A percentile compares a stretch with the other conserved stretches of the same genome.
phyloP scores from a whole-genome alignment of 2,888 invertebrate species.

The Tubulanus polymorphus region DNA sequence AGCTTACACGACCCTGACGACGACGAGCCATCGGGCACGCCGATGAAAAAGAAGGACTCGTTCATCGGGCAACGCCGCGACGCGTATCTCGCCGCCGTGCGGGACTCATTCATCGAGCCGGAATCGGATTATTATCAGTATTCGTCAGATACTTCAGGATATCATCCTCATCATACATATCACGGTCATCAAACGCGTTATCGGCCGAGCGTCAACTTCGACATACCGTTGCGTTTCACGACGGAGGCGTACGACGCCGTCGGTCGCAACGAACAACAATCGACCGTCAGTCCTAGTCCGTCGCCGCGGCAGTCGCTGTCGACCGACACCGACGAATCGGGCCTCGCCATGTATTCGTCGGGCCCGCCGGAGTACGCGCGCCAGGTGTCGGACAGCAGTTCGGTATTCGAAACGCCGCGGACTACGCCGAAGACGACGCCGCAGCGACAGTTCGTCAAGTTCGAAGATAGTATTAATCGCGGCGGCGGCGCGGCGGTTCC shows the following conservation, averaged over 20 bases:
- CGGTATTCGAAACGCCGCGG: constrained; percentile 36
- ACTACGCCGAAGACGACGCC: constrained; percentile 26
- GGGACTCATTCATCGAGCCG: constrained; percentile 46
- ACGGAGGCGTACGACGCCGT: not conserved
- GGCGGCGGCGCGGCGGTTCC: constrained; percentile 22
- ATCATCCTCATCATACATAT: constrained; percentile 73
- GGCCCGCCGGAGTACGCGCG: constrained; percentile 31
- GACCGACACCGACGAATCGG: constrained; percentile 11
- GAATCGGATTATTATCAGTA: constrained; percentile 33
- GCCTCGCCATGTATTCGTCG: constrained; percentile 22
- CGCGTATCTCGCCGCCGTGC: constrained; percentile 47
- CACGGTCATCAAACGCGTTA: constrained; percentile 71
- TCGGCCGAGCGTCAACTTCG: constrained; percentile 43
- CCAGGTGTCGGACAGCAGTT: constrained; percentile 43
- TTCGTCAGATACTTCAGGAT: constrained; percentile 25
- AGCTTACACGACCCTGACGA: constrained; percentile 26
- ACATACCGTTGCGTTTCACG: constrained; percentile 40
- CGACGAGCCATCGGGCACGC: constrained; percentile 19
- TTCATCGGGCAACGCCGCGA: constrained; percentile 44
- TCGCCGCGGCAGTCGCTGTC: constrained; percentile 12
- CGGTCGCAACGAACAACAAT: not conserved
- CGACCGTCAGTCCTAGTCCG: constrained; percentile 16
- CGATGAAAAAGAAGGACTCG: constrained; percentile 31
- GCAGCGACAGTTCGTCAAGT: constrained; percentile 46
- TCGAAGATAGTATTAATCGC: constrained; percentile 44